Percentiles rank a stretch among this genome's conserved stretches.
These are phyloP conservation scores for Melolontha melolontha DNA, from an alignment of 2,888 invertebrate species.

Conservation along the genomic window DNA sequence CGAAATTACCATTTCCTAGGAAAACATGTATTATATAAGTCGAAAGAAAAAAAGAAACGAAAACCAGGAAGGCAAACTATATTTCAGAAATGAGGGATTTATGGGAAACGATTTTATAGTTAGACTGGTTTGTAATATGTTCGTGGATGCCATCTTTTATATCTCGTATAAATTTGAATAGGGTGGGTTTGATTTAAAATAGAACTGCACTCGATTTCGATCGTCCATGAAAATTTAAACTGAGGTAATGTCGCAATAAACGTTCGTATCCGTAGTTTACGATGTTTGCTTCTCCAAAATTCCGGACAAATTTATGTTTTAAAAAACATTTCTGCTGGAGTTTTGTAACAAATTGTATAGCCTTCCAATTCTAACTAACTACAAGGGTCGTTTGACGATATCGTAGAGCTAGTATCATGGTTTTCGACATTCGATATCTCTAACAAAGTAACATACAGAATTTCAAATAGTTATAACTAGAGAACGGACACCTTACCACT, in stretches of 20 bases:
- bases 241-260: constrained; percentile 19
- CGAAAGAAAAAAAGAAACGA: constrained; percentile 10
- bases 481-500: no score
- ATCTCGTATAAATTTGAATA: constrained; percentile 42
- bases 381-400: no score
- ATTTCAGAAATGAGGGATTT: constrained; percentile 43
- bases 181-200: constrained; percentile 39
- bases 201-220: constrained; percentile 22
- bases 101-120: constrained; percentile 44
- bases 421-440: no score
- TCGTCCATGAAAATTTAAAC: constrained; percentile 21
- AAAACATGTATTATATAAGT: constrained; percentile 21
- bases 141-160: constrained; percentile 39
- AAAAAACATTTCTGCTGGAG: not conserved
- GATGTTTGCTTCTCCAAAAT: constrained; percentile 9
- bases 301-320: constrained; percentile 7
- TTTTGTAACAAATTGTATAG: no score
- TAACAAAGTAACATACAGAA: no score
- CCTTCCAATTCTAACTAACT: no score
- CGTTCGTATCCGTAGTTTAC: constrained; percentile 16
- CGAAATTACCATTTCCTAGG: constrained; percentile 4
- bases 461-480: no score
- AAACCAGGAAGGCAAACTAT: constrained; percentile 35
- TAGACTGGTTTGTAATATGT: constrained; percentile 38
- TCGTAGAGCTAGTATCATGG: no score